Conservation (phyloP, 1,140 invertebrate species). For the Caenorhabditis latens region DNA sequence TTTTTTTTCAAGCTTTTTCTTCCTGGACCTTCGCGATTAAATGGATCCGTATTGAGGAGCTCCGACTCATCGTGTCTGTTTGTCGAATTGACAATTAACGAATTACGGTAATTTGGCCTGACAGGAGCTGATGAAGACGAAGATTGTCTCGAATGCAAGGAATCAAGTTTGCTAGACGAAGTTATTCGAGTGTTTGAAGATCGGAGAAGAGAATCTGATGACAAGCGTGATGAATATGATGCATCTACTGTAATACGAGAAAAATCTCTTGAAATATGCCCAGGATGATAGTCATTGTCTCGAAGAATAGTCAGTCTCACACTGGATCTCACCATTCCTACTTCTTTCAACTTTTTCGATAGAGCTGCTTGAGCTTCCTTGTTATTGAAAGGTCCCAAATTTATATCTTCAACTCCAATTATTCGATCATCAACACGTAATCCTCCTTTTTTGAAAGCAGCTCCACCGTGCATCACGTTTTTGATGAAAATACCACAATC, state of each 20-base stretch:
- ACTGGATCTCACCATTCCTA: constrained; percentile 40
- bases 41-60: constrained; percentile 21
- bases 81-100: neutral
- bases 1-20: constrained; percentile 65
- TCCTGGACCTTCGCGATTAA: constrained; percentile 60
- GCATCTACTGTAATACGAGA: constrained; percentile 18
- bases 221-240: neutral
- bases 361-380: constrained; percentile 94
- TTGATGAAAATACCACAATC: constrained; percentile 95
- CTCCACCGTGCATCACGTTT: constrained; percentile 92
- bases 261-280: constrained; percentile 6
- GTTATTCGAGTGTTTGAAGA: neutral
- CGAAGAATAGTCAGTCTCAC: neutral
- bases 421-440: constrained; percentile 94
- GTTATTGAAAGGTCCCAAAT: constrained; percentile 87
- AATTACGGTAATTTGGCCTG: neutral
- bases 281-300: constrained; percentile 9
- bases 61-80: constrained; percentile 21
- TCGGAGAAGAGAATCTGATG: constrained; percentile 23
- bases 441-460: constrained; percentile 91
- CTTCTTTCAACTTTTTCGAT: constrained; percentile 83
- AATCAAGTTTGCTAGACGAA: constrained; percentile 4
- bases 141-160: constrained; percentile 5
- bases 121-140: constrained; percentile 7
- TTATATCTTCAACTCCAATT: constrained; percentile 91